phyloP scores from a whole-genome alignment of 2,888 invertebrate species.

The Drosophila pegasa region DNA sequence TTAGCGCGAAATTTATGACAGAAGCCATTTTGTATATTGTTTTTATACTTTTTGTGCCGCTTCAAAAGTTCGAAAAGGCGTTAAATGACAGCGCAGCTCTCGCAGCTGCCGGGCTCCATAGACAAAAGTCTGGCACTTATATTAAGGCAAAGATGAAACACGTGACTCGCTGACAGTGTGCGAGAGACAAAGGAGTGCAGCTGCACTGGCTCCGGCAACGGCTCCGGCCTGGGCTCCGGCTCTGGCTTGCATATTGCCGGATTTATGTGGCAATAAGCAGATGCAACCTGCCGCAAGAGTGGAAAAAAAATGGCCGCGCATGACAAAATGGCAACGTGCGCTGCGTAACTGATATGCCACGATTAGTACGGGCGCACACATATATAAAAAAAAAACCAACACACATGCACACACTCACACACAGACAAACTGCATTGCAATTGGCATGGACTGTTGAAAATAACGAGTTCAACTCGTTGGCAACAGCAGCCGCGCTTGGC shows the following conservation, averaged over 20 bases:
- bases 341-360: slow-evolving; percentile 75
- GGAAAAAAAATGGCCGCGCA: slow-evolving; percentile 50
- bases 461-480: slow-evolving; percentile 58
- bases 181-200: slow-evolving; percentile 28
- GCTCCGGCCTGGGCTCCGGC: slow-evolving; percentile 33
- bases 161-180: slow-evolving; percentile 57
- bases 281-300: slow-evolving; percentile 60
- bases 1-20: slow-evolving; percentile 38
- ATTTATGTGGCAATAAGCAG: slow-evolving; percentile 80
- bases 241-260: slow-evolving; percentile 68
- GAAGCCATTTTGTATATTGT: slow-evolving; percentile 37
- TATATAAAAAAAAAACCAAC: slow-evolving; percentile 3
- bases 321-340: slow-evolving; percentile 63
- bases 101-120: slow-evolving; percentile 34
- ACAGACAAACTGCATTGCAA: slow-evolving; percentile 49
- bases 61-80: slow-evolving; percentile 29
- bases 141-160: slow-evolving; percentile 69
- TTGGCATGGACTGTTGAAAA: slow-evolving; percentile 63
- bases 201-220: too few species aligned
- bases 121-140: slow-evolving; percentile 55
- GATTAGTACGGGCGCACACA: slow-evolving; percentile 59
- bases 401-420: neutral
- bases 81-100: slow-evolving; percentile 44
- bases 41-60: slow-evolving; percentile 19
- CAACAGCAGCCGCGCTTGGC: slow-evolving; percentile 38